phyloP scores from a whole-genome alignment of 2,113 vertebrate species.

The Bombycilla garrulus region DNA sequence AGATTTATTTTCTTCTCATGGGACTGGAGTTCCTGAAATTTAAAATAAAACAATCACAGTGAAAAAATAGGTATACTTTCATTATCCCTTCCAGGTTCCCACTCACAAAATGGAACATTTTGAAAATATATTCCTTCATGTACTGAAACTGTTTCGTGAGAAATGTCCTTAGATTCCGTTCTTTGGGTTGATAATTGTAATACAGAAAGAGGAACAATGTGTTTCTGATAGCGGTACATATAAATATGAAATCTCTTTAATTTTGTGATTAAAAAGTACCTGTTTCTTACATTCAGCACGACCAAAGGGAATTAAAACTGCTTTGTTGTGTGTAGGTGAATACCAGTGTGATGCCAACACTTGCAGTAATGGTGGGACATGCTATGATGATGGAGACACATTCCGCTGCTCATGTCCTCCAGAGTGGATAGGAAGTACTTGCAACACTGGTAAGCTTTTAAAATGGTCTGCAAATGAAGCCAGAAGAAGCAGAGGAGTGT shows the following conservation, averaged over 20 bases:
- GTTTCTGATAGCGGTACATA: neutral
- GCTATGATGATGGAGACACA: constrained; percentile 87
- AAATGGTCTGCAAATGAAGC: neutral
- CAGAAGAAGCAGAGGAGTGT: neutral
- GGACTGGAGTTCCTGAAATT: constrained; percentile 50
- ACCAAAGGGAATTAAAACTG: neutral
- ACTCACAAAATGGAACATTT: neutral
- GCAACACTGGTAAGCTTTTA: constrained; percentile 80
- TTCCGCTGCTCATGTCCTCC: constrained; percentile 88
- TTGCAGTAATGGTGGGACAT: constrained; percentile 92
- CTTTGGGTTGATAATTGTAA: neutral
- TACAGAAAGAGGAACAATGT: neutral
- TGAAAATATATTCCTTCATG: neutral
- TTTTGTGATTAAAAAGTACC: neutral
- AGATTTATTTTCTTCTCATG: neutral
- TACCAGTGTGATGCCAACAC: constrained; percentile 91
- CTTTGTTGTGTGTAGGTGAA: constrained; percentile 75
- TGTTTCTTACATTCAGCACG: neutral
- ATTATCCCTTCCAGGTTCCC: neutral
- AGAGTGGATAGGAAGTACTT: constrained; percentile 90
- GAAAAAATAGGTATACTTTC: neutral
- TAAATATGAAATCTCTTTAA: neutral
- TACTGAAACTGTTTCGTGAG: neutral
- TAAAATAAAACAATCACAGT: neutral
- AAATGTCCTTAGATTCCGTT: neutral